Evolutionary conservation across 2,113 vertebrate genomes (phyloP).

Genomic region (Melanocharis versteri): DNA sequence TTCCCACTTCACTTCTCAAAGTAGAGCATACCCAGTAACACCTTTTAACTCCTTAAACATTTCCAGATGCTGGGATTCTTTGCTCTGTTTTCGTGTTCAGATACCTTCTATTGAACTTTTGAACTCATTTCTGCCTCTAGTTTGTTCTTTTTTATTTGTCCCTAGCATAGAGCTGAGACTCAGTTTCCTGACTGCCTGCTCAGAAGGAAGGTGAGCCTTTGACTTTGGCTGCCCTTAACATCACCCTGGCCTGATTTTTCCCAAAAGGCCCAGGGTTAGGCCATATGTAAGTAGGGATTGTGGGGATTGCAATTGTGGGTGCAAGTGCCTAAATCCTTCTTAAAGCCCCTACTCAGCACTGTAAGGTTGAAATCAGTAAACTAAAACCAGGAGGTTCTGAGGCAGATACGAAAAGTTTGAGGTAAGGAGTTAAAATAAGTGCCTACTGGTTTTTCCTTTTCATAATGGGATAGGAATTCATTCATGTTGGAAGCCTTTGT

Average conservation of each 20-base stretch:
- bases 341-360: background rate
- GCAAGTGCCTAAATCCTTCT: background rate
- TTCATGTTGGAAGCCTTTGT: background rate
- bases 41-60: background rate
- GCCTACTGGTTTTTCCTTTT: background rate
- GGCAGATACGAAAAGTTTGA: background rate
- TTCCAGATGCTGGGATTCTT: background rate
- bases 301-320: background rate
- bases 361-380: background rate
- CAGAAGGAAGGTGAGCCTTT: background rate
- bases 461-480: background rate
- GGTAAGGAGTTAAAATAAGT: background rate
- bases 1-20: background rate
- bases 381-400: background rate
- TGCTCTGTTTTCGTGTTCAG: background rate
- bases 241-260: background rate
- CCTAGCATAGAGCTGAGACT: background rate
- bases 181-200: background rate
- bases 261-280: background rate
- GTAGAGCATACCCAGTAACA: background rate
- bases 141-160: background rate
- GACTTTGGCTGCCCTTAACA: background rate
- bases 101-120: background rate
- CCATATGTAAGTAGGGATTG: background rate
- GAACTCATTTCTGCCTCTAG: background rate